Evolutionary conservation across 2,113 vertebrate species (phyloP).

Genomic region (Peucedramus taeniatus): DNA sequence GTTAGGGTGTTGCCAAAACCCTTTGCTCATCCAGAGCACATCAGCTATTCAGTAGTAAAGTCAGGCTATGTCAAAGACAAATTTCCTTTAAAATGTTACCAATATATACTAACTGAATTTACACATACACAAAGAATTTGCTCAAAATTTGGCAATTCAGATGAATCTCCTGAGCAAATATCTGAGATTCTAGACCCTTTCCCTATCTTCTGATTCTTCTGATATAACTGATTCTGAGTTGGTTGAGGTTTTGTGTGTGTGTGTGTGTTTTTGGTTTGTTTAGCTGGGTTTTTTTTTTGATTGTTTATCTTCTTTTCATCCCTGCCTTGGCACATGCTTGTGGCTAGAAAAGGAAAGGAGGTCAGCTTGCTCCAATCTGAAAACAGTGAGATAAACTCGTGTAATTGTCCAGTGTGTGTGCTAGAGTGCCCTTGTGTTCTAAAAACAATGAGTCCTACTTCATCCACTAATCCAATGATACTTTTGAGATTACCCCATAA

Average conservation of each 20-base stretch:
- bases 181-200: not conserved
- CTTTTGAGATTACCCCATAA: not conserved
- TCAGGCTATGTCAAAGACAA: not conserved
- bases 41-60: not conserved
- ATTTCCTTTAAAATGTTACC: not conserved
- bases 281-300: no score
- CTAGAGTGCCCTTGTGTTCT: not conserved
- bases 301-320: not conserved
- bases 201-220: not conserved
- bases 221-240: not conserved
- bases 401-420: not conserved
- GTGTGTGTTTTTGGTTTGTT: no score
- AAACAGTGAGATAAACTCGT: not conserved
- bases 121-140: rapidly evolving
- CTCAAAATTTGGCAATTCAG: not conserved
- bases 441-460: not conserved
- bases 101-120: not conserved
- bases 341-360: not conserved
- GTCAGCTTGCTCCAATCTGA: not conserved
- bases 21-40: not conserved
- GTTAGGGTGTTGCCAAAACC: not conserved
- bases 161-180: not conserved
- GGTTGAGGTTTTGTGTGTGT: rapidly evolving
- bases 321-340: not conserved
- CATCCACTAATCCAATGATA: not conserved